These are phyloP conservation scores for Diploscapter pachys DNA, from an alignment of 1,140 invertebrate species.

Conservation along the genomic window DNA sequence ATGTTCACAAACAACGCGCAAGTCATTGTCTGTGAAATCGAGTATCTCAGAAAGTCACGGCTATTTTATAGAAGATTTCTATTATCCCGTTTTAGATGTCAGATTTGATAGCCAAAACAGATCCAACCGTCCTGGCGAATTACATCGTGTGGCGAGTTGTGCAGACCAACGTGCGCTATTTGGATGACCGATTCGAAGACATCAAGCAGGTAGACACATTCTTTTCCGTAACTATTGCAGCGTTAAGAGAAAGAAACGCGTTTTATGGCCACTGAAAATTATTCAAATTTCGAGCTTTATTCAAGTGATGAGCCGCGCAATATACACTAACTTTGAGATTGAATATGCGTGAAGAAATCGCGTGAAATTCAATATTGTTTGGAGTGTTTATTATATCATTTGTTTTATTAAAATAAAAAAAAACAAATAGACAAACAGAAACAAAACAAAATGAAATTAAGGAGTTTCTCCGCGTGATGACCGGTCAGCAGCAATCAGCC, in stretches of 20 bases:
- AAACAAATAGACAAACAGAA: too few relatives aligned
- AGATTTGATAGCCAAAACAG: conserved; percentile 24
- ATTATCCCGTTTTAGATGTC: conserved; percentile 7
- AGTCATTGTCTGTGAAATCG: conserved; percentile 41
- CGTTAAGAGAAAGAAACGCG: too few relatives aligned
- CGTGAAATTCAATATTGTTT: too few relatives aligned
- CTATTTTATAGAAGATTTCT: too few relatives aligned
- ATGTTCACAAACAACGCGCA: conserved; percentile 36
- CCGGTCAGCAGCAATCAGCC: conserved; percentile 58
- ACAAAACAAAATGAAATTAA: conserved; percentile 14
- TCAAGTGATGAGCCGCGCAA: too few relatives aligned
- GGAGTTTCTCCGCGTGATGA: conserved; percentile 42
- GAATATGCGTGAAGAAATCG: too few relatives aligned
- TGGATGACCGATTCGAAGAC: conserved; percentile 45
- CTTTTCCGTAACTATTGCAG: too few relatives aligned
- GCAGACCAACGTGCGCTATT: conserved; percentile 28
- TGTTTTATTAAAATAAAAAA: too few relatives aligned
- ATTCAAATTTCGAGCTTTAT: too few relatives aligned
- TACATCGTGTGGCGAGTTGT: conserved; percentile 42
- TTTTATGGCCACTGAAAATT: too few relatives aligned
- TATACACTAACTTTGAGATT: too few relatives aligned
- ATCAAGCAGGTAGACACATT: conserved; percentile 33
- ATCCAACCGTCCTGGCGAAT: conserved; percentile 28
- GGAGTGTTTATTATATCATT: too few relatives aligned
- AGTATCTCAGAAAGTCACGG: conserved; percentile 25